Evolutionary conservation across 2,113 vertebrate species (phyloP).

Genomic region (Crotalus viridis): DNA sequence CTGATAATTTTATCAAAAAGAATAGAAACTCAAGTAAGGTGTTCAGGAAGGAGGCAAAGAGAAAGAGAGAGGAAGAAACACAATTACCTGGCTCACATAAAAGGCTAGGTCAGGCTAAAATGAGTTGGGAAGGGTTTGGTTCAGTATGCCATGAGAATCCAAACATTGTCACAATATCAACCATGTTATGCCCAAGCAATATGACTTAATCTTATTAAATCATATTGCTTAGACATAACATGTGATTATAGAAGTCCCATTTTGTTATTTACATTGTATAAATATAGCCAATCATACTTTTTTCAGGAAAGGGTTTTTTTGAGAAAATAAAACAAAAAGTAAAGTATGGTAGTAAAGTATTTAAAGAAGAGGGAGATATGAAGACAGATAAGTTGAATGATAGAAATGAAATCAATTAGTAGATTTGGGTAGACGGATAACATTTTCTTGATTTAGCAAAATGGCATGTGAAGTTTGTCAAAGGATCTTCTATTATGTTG

Average conservation of each 20-base stretch:
- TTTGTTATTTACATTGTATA: not conserved
- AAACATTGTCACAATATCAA: not conserved
- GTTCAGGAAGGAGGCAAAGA: not conserved
- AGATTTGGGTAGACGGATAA: not conserved
- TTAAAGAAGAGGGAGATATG: not conserved
- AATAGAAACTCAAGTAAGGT: not conserved
- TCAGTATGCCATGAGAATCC: not conserved
- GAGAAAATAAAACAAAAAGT: not conserved
- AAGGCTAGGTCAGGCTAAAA: not conserved
- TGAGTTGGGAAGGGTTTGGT: not conserved
- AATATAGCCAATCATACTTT: not conserved
- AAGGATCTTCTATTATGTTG: not conserved
- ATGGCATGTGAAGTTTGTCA: not conserved
- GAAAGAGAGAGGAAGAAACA: not conserved
- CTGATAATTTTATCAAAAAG: not conserved
- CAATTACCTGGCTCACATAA: not conserved
- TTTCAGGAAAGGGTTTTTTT: not conserved
- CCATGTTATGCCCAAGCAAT: not conserved
- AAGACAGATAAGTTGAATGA: not conserved
- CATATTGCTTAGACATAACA: not conserved
- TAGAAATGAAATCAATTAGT: not conserved
- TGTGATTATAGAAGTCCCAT: not conserved
- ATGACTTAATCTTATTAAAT: not conserved
- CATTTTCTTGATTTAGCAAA: not conserved
- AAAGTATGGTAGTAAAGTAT: not conserved